phyloP scores from a whole-genome alignment of 1,140 invertebrate genomes.

The Thaumatotibia leucotreta region DNA sequence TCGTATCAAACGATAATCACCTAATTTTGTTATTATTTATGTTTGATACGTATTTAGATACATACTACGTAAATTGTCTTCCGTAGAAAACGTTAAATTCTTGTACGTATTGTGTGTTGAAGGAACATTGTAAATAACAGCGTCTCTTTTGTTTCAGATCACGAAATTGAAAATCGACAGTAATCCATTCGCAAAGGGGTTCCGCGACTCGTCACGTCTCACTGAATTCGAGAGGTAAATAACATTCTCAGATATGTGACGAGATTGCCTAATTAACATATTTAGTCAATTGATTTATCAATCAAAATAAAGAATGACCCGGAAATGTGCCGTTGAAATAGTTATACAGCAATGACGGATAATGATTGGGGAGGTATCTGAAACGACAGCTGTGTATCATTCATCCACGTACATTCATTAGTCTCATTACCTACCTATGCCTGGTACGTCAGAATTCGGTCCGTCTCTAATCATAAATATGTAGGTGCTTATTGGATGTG shows the following conservation, averaged over 20 bases:
- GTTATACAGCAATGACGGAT: conserved; percentile 2
- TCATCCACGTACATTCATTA: conserved; percentile 36
- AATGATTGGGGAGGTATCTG: conserved; percentile 11
- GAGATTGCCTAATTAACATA: not conserved
- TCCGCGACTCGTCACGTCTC: conserved; percentile 94
- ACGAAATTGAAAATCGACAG: conserved; percentile 97
- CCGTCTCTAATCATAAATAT: conserved; percentile 40
- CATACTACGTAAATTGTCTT: too few relatives aligned
- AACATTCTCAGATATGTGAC: conserved; percentile 21
- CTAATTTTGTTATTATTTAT: not conserved
- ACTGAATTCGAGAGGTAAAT: conserved; percentile 91
- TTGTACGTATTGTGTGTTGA: not conserved
- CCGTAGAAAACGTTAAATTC: too few relatives aligned
- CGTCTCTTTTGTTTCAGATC: conserved; percentile 84
- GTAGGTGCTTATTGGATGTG: not conserved
- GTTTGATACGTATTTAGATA: too few relatives aligned
- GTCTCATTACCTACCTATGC: conserved; percentile 29
- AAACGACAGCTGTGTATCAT: conserved; percentile 27
- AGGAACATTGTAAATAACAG: conserved; percentile 16
- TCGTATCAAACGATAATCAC: not conserved
- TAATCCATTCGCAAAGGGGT: conserved; percentile 97
- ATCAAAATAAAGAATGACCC: not conserved
- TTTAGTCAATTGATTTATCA: conserved; percentile 2
- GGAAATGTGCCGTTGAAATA: conserved; percentile 1
- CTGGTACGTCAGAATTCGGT: conserved; percentile 40